phyloP scores from a whole-genome alignment of 2,113 vertebrate species.

The Coptodon rendalli region DNA sequence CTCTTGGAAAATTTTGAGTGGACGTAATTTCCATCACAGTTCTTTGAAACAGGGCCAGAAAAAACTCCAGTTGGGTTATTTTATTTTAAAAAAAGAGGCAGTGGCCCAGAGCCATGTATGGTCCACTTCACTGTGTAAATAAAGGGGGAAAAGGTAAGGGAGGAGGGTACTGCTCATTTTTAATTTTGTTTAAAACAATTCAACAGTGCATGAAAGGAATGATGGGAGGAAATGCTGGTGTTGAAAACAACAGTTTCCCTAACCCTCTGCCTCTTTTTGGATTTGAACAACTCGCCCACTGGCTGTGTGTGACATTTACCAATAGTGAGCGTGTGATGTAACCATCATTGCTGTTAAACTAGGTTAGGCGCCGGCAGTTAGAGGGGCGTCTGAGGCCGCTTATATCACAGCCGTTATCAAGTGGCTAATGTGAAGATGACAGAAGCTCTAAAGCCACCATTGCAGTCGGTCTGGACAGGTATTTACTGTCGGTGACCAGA shows the following conservation, averaged over 20 bases:
- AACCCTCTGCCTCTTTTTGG: background rate
- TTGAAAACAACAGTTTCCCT: background rate
- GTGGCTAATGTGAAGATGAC: background rate
- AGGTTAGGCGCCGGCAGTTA: constrained; percentile 1
- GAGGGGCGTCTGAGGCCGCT: background rate
- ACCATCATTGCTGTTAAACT: constrained; percentile 29
- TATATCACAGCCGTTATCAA: constrained; percentile 7
- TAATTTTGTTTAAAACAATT: background rate
- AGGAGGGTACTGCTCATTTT: background rate
- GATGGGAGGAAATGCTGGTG: background rate
- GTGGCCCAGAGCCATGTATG: accelerated
- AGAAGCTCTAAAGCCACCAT: background rate
- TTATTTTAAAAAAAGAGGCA: background rate
- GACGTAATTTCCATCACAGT: background rate
- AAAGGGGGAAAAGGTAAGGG: background rate
- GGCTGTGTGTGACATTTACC: constrained; percentile 43
- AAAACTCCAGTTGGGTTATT: background rate
- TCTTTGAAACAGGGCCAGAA: background rate
- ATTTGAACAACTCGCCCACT: constrained; percentile 5
- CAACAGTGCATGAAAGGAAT: background rate
- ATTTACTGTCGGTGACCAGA: background rate
- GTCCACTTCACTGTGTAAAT: background rate
- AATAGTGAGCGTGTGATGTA: constrained; percentile 32
- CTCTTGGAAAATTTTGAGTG: background rate
- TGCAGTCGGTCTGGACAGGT: background rate